Percentiles rank a stretch among this genome's conserved stretches.
phyloP scores from a whole-genome alignment of 2,113 vertebrate species.

The Rutilus rutilus region DNA sequence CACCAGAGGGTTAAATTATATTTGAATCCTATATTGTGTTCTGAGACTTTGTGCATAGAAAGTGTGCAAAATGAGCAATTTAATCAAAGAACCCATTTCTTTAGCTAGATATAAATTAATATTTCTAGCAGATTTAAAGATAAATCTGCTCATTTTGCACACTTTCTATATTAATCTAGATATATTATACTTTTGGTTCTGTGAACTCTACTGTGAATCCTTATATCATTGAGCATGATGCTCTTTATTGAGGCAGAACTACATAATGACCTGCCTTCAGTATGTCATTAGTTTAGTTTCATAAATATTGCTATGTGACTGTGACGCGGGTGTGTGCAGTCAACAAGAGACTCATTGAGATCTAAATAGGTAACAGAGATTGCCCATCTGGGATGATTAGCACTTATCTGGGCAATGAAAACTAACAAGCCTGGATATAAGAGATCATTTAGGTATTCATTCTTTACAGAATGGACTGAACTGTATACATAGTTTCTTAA shows the following conservation, averaged over 20 bases:
- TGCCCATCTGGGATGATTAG: slow-evolving; percentile 4
- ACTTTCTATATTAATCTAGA: background rate
- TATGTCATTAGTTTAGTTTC: slow-evolving; percentile 27
- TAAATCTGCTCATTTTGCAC: too few species aligned
- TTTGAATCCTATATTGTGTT: background rate
- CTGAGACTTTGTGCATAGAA: background rate
- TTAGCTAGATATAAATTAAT: background rate
- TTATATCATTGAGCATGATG: slow-evolving; percentile 3
- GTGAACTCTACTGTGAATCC: background rate
- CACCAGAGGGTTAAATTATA: background rate
- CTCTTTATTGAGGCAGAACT: slow-evolving; percentile 8
- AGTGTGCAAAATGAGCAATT: background rate
- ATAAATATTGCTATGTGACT: slow-evolving; percentile 14
- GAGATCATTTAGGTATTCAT: background rate
- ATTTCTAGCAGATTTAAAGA: background rate
- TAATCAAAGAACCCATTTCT: background rate
- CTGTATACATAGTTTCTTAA: background rate
- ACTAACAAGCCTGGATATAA: background rate
- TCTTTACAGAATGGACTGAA: background rate
- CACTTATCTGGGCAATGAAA: background rate
- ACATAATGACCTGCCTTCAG: slow-evolving; percentile 17
- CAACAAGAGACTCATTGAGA: slow-evolving; percentile 4
- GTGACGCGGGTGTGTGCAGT: background rate
- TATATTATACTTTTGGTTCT: background rate
- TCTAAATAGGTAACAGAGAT: slow-evolving; percentile 16